phyloP scores from a whole-genome alignment of 2,113 vertebrate genomes.

The Syngnathoides biaculeatus region DNA sequence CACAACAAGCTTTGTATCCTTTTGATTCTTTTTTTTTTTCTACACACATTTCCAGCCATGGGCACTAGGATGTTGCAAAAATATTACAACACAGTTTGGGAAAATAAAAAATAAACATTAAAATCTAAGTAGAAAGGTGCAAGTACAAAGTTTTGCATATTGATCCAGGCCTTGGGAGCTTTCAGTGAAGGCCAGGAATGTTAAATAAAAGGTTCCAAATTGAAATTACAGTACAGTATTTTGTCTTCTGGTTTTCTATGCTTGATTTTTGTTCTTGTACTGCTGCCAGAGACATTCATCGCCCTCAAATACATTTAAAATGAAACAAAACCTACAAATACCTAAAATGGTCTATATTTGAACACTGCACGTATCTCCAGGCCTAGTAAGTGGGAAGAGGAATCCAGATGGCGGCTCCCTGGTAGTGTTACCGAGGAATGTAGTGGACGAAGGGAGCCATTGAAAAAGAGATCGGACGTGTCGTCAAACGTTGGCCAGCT shows the following conservation, averaged over 20 bases:
- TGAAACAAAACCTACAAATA: constrained; percentile 21
- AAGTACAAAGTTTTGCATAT: constrained; percentile 70
- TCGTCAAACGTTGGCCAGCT: constrained; percentile 80
- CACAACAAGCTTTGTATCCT: too few relatives aligned
- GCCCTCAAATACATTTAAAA: constrained; percentile 23
- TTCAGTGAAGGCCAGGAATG: constrained; percentile 39
- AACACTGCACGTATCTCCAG: constrained; percentile 56
- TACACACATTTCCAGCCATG: constrained; percentile 8
- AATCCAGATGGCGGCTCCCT: constrained; percentile 10
- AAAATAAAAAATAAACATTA: constrained; percentile 1
- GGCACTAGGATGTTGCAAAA: constrained; percentile 40
- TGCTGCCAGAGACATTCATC: constrained; percentile 23
- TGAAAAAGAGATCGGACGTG: background rate
- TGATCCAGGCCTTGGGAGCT: constrained; percentile 52
- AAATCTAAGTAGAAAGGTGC: constrained; percentile 63
- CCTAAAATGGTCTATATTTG: constrained; percentile 38
- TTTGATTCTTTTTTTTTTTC: background rate
- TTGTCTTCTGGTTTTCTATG: background rate
- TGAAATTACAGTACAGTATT: constrained; percentile 11
- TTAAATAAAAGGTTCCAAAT: constrained; percentile 30
- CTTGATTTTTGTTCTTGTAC: constrained; percentile 3
- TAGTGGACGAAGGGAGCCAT: constrained; percentile 10
- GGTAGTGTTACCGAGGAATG: constrained; percentile 19
- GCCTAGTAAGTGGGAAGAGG: constrained; percentile 32
- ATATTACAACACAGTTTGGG: constrained; percentile 36